These are phyloP conservation scores for Eulemur rubriventer DNA, from an alignment of 2,797 vertebrate genomes.

Conservation along the genomic window DNA sequence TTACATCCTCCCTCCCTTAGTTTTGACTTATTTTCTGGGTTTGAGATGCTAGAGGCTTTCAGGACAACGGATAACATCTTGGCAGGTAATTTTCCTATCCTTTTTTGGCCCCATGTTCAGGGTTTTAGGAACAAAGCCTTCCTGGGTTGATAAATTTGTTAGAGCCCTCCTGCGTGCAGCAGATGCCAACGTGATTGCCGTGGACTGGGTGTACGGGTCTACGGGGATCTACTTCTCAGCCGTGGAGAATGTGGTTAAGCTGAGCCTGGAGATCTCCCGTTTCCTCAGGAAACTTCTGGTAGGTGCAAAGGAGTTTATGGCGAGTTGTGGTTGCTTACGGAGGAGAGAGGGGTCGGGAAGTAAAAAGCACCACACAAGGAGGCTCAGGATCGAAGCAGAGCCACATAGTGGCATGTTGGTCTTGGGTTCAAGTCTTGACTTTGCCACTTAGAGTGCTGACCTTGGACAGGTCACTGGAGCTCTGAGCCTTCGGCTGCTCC, in stretches of 20 bases:
- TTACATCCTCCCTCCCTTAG: no score
- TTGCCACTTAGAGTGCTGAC: background rate
- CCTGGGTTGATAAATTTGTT: constrained; percentile 91
- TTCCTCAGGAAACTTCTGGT: constrained; percentile 94
- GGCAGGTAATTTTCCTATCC: constrained; percentile 11
- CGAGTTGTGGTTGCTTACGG: background rate
- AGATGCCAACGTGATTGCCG: constrained; percentile 91
- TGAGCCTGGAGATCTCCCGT: constrained; percentile 90
- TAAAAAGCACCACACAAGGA: background rate
- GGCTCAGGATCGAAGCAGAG: background rate
- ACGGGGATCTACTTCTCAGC: constrained; percentile 91
- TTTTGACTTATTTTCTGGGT: background rate
- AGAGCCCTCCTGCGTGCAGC: constrained; percentile 85
- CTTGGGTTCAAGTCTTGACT: background rate
- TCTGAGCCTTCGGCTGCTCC: background rate
- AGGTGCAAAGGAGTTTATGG: constrained; percentile 48
- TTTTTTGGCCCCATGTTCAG: constrained; percentile 80
- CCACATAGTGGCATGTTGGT: background rate
- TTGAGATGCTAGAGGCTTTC: background rate
- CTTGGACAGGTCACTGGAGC: background rate
- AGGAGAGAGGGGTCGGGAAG: background rate
- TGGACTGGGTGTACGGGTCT: constrained; percentile 94
- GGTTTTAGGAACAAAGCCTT: constrained; percentile 92
- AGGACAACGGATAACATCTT: background rate
- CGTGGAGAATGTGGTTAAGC: constrained; percentile 92